A percentile compares a stretch with the other conserved stretches of the same genome.
phyloP scores from a whole-genome alignment of 2,888 invertebrate genomes.

The Drosophila mayaguana region DNA sequence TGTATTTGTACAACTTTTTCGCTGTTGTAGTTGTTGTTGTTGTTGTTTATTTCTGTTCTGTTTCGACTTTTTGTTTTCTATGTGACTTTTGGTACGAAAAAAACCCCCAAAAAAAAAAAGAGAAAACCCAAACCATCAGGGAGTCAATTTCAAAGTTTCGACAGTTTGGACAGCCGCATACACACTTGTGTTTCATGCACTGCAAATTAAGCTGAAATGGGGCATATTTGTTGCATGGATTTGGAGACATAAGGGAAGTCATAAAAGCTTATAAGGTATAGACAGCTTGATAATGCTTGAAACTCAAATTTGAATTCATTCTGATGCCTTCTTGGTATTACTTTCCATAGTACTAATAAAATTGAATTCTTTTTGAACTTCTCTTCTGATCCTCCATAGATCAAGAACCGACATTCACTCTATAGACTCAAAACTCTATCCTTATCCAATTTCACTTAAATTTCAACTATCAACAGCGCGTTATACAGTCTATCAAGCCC shows the following conservation, averaged over 20 bases:
- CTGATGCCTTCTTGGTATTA: no score
- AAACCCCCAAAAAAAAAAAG: constrained; percentile 20
- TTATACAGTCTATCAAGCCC: background rate
- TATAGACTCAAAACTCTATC: background rate
- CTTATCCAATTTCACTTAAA: background rate
- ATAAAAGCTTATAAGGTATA: no score
- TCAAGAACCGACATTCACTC: no score
- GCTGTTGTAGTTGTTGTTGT: constrained; percentile 29
- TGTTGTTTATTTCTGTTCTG: constrained; percentile 33
- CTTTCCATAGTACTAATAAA: background rate
- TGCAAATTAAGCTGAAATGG: background rate
- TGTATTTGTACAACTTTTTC: constrained; percentile 74
- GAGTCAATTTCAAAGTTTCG: constrained; percentile 57
- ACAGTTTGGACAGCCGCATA: constrained; percentile 49
- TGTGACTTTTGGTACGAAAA: constrained; percentile 57
- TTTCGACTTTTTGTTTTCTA: constrained; percentile 34
- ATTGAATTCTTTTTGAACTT: background rate
- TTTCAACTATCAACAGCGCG: background rate
- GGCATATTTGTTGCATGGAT: background rate
- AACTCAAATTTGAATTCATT: background rate
- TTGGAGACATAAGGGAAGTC: background rate
- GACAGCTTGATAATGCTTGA: background rate
- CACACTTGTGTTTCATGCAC: constrained; percentile 10
- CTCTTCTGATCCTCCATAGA: background rate
- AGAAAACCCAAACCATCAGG: constrained; percentile 29